Evolutionary conservation across 2,113 vertebrate genomes (phyloP), one percentile per base, ranked within the genome.

Genomic region (Cariama cristata): DNA sequence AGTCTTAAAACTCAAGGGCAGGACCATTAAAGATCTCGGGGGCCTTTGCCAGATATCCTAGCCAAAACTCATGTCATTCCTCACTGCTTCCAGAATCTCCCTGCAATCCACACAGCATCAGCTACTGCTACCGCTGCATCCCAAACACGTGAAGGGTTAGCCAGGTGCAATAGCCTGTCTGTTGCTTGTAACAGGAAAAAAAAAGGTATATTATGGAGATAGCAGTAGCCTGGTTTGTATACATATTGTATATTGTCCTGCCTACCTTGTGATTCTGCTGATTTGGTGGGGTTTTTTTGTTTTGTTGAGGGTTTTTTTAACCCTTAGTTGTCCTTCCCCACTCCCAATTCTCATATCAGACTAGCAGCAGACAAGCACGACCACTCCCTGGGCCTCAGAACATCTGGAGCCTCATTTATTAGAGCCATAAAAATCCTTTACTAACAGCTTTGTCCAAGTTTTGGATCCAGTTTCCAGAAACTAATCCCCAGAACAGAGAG

Each of bases 1-100:
- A 92, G 84, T 58, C 84, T 93, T 90, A 94, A 94, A 96, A 88
- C 66, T 93, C 77, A 85, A 95, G 91, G 86, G 45, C 81, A 94
- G 50, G 58, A 93, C n/a, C 50, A 30, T 66, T 73, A 82, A 82
- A 82, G 59, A 87, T 93, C 62, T 87, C 1, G 0, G n/a, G 50
- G 66, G 63, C 71, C 85, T 90, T 88, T 96, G 84, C 95, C 94
- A 96, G 71, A 33, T 69, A 82, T 32, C 53, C 62, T 76, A 93
- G 95, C 91, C 94, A 97, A 94, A 96, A 93, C 40, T 93, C 59
- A 3, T 91, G 62, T 96, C 14, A 83, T 88, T 96, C 63, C 55
- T 96, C 58, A 47, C 75, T 67, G 91, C 67, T 90, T 94, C 89
- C 81, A 96, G 67, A 90, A 71, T 35, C 33, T 76, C 55, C n/a